A percentile compares a stretch with the other conserved stretches of the same genome.
These are phyloP conservation scores for Loriculus beryllinus DNA, from an alignment of 2,797 vertebrate genomes.

Conservation along the genomic window DNA sequence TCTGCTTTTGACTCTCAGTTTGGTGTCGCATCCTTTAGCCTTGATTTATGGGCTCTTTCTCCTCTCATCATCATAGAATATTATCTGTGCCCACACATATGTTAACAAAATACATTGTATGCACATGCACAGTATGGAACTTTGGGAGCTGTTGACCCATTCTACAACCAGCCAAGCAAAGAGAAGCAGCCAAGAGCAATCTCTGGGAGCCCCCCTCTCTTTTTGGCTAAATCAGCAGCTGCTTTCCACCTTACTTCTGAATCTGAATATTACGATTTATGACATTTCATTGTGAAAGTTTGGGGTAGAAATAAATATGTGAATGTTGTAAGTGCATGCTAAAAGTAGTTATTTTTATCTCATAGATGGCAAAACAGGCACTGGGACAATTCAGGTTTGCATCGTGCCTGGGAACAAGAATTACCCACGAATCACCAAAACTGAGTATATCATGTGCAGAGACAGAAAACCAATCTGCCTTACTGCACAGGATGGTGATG, in stretches of 20 bases:
- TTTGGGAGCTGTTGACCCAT: neutral
- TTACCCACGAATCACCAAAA: constrained; percentile 62
- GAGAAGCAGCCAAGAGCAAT: neutral
- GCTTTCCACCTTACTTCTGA: neutral
- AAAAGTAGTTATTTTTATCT: constrained; percentile 6
- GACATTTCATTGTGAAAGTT: neutral
- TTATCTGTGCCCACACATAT: neutral
- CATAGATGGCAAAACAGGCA: constrained; percentile 82
- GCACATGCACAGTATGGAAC: neutral
- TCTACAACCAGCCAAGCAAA: neutral
- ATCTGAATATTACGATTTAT: neutral
- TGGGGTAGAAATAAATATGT: neutral
- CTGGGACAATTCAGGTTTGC: constrained; percentile 81
- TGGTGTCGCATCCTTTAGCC: neutral
- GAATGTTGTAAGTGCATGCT: neutral
- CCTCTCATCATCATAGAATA: neutral
- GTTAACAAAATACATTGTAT: neutral
- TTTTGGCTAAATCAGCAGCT: neutral
- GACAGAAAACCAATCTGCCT: constrained; percentile 67
- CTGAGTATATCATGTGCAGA: constrained; percentile 76
- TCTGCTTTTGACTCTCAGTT: neutral
- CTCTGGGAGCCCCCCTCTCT: neutral
- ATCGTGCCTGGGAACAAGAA: constrained; percentile 85
- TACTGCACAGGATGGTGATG: constrained; percentile 79
- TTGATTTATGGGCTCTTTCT: neutral